Percentiles rank a stretch among this genome's conserved stretches.
Conservation (phyloP, 2,888 invertebrate species). For the Tetheella fluctuosa region DNA sequence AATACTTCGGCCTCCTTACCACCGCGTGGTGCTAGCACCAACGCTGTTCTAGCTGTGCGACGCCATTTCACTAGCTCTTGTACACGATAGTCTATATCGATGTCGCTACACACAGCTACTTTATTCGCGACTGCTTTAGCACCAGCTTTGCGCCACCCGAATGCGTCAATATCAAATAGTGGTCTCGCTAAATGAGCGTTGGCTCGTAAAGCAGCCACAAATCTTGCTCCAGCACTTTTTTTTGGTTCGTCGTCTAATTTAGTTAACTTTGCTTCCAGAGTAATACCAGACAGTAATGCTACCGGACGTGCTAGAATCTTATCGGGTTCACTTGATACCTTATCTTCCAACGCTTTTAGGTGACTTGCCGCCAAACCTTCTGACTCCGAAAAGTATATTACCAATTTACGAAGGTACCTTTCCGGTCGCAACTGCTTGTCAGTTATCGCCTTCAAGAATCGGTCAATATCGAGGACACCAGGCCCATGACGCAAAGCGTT, state of each 20-base stretch:
- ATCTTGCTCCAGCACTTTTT: constrained; percentile 11
- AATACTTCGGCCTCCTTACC: constrained; percentile 36
- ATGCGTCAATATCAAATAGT: constrained; percentile 38
- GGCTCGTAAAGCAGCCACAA: constrained; percentile 47
- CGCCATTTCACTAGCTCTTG: constrained; percentile 42
- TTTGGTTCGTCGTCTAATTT: constrained; percentile 1
- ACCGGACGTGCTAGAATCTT: constrained; percentile 29
- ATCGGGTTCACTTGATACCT: constrained; percentile 14
- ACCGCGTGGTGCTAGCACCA: constrained; percentile 45
- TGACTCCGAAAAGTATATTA: constrained; percentile 57
- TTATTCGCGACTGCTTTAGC: constrained; percentile 56
- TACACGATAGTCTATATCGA: constrained; percentile 36
- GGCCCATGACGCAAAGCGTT: constrained; percentile 62
- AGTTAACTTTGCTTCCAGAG: constrained; percentile 17
- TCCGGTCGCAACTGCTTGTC: constrained; percentile 34
- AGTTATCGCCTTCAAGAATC: constrained; percentile 35
- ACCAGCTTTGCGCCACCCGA: constrained; percentile 51
- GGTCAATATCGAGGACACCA: constrained; percentile 36
- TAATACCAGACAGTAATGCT: constrained; percentile 24
- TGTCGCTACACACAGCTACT: constrained; percentile 39
- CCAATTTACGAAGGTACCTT: constrained; percentile 48
- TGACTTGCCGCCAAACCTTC: constrained; percentile 48
- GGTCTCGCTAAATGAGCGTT: constrained; percentile 53
- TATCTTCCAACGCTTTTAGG: constrained; percentile 19
- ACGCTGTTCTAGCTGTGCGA: constrained; percentile 46